Conservation (phyloP, 2,797 vertebrate genomes). For the Propithecus deckenii region DNA sequence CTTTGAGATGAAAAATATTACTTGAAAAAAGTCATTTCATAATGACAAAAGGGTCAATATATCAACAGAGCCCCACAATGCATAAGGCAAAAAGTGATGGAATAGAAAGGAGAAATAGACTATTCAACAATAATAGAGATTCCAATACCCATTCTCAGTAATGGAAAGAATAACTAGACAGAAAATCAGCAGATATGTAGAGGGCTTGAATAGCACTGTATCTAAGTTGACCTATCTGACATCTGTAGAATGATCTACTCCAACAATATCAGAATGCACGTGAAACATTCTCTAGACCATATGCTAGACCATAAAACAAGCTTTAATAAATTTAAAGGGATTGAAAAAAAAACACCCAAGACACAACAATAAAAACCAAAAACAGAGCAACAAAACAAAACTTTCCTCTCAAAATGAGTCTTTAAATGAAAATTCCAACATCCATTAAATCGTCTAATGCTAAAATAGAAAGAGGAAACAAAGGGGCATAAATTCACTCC, state of each 20-base stretch:
- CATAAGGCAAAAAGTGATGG: neutral
- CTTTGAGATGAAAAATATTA: neutral
- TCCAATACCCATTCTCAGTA: neutral
- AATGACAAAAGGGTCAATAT: neutral
- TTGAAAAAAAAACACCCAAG: neutral
- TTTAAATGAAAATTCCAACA: neutral
- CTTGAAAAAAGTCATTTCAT: neutral
- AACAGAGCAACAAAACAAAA: neutral
- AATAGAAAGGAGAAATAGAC: neutral
- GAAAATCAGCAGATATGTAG: neutral
- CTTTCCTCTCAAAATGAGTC: neutral
- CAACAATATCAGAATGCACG: neutral
- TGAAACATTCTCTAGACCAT: neutral
- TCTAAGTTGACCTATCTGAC: neutral
- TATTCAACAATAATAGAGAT: neutral
- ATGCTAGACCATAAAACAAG: neutral
- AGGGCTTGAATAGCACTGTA: neutral
- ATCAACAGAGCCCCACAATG: neutral
- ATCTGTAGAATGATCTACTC: neutral
- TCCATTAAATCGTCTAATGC: neutral
- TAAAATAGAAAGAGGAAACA: neutral
- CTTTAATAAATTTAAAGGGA: neutral
- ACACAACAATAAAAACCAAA: neutral
- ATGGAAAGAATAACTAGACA: neutral
- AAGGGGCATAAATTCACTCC: neutral